These are phyloP conservation scores for Callyntrura sp. DNA, from an alignment of 2,888 invertebrate species.

Conservation along the genomic window DNA sequence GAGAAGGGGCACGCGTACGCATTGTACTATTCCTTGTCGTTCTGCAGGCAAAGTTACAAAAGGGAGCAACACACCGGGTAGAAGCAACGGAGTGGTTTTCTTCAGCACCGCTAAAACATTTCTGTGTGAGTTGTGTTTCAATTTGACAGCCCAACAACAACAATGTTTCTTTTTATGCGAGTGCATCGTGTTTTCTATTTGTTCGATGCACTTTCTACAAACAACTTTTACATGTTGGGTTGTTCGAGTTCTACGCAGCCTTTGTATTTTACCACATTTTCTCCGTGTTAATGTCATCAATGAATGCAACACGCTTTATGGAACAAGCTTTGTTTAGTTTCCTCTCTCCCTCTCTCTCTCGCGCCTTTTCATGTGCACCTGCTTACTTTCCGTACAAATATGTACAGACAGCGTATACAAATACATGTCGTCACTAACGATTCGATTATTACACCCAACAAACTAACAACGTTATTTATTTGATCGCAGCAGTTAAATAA, in stretches of 20 bases:
- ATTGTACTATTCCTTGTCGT: slow-evolving; percentile 10
- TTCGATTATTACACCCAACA: not conserved
- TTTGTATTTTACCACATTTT: not conserved
- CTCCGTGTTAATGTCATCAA: slow-evolving; percentile 17
- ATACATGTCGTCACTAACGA: too few relatives aligned
- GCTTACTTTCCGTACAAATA: not conserved
- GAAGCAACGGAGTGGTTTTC: not conserved
- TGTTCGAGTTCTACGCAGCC: not conserved
- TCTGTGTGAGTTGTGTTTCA: slow-evolving; percentile 2
- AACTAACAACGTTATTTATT: slow-evolving; percentile 10
- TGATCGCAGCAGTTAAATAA: not conserved
- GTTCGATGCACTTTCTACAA: slow-evolving; percentile 28
- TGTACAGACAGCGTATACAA: not conserved
- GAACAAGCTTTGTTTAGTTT: not conserved
- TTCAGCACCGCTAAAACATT: slow-evolving; percentile 35
- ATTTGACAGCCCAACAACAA: slow-evolving; percentile 61
- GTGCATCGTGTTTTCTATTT: not conserved
- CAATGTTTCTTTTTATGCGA: slow-evolving; percentile 9
- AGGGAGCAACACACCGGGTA: not conserved
- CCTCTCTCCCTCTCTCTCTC: not conserved
- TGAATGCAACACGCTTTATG: not conserved
- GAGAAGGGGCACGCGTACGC: slow-evolving; percentile 12
- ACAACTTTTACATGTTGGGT: not conserved
- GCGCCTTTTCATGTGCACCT: not conserved
- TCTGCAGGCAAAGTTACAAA: slow-evolving; percentile 3